Evolutionary conservation across 2,113 vertebrate genomes (phyloP), one percentile per base, ranked within the genome.

Genomic region (Tupaia chinensis): DNA sequence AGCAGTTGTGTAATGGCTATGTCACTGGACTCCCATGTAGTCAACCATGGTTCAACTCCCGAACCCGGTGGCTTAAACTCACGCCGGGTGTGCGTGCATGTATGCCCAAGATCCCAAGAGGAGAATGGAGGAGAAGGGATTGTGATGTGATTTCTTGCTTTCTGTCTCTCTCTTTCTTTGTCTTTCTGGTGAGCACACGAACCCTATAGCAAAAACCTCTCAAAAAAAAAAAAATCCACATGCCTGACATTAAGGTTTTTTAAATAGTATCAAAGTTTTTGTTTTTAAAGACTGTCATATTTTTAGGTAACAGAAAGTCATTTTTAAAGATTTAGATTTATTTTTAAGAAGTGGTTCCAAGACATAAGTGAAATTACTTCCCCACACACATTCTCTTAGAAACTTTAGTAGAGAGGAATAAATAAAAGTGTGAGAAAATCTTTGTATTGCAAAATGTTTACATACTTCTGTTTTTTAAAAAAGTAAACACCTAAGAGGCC

Each of bases 241-340:
- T 70, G 79, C 61, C 34, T 95, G 85, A 80, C 22, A 69, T 85
- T 77, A 90, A 88, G 65, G 76, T 90, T 91, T 83, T 83, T 84
- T 14, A 87, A 91, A 58, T 60, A 77, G 56, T 82, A 83, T 27
- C n/a, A 78, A 87, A 25, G 82, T 60, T 69, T 74, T 44, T 44
- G 44, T 5, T 44, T 89, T 81, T 79, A 83, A 92, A 81, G 58
- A 54, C 25, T 3, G 27, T 66, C 44, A 66, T 60, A 22, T 83
- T 93, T 81, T 25, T 82, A 82, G 56, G 61, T 61, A 90, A 68
- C 32, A 81, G 69, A 89, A 87, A 89, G 34, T 90, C 29, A 76
- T 61, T 89, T 95, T 78, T 9, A 78, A 93, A 78, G 4, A n/a
- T 61, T 92, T 89, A 68, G 44, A 44, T 56, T 85, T 89, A 89